Conservation (phyloP, 1,140 invertebrate genomes). For the Bombus impatiens region DNA sequence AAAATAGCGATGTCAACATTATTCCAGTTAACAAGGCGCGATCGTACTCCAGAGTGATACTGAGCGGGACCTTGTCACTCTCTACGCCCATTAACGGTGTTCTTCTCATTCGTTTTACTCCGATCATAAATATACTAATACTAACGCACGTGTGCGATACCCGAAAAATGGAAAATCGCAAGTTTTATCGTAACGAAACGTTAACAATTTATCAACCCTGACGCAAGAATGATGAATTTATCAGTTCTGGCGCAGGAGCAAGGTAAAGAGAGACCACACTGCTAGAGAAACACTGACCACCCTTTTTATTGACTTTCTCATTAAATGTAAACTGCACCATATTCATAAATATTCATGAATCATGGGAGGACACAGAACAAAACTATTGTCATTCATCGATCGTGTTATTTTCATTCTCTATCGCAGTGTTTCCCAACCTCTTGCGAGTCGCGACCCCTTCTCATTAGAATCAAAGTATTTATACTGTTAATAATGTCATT, state of each 20-base stretch:
- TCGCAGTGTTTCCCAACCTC: not conserved
- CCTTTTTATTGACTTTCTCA: constrained; percentile 28
- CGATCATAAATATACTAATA: not conserved
- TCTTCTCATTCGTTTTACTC: not conserved
- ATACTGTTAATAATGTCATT: not conserved
- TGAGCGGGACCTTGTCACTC: not conserved
- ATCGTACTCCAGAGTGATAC: not conserved
- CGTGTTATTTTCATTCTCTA: not conserved
- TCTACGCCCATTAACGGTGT: not conserved
- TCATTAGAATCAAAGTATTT: not conserved
- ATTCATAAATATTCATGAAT: constrained; percentile 13
- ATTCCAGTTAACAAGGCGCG: not conserved
- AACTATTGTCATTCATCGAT: not conserved
- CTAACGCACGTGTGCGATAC: not conserved
- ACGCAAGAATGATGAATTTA: constrained; percentile 38
- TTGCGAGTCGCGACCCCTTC: not conserved
- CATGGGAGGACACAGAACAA: not conserved
- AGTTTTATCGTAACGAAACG: not conserved
- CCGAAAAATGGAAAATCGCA: not conserved
- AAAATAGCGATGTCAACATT: not conserved
- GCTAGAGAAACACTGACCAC: constrained; percentile 29
- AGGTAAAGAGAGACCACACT: constrained; percentile 30
- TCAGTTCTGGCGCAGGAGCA: constrained; percentile 45
- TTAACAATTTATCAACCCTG: constrained; percentile 54
- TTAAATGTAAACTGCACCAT: constrained; percentile 9